Conservation (phyloP, 2,888 invertebrate species). For the Kryphioiulus occultus region DNA sequence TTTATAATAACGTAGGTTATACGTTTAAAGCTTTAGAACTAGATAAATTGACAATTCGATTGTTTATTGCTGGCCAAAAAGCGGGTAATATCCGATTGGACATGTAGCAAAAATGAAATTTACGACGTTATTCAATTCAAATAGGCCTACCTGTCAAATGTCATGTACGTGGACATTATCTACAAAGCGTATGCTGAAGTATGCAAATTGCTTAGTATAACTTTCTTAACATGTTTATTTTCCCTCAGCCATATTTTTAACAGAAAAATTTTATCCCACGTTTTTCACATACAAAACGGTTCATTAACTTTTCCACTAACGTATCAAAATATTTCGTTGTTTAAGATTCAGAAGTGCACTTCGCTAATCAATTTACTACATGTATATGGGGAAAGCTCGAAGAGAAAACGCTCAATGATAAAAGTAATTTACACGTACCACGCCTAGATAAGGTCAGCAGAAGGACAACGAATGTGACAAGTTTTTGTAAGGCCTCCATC, state of each 20-base stretch:
- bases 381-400: background rate
- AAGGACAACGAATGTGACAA: constrained; percentile 28
- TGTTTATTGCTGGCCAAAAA: background rate
- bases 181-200: background rate
- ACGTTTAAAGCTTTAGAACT: background rate
- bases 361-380: background rate
- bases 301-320: constrained; percentile 26
- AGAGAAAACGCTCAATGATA: constrained; percentile 21
- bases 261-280: background rate
- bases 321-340: background rate
- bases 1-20: background rate
- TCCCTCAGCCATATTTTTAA: background rate
- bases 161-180: background rate
- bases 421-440: constrained; percentile 28
- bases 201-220: background rate
- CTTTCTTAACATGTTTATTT: background rate
- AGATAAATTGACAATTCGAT: background rate
- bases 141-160: constrained; percentile 37
- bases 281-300: background rate
- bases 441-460: constrained; percentile 32
- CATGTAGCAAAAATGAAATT: background rate
- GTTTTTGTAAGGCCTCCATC: background rate
- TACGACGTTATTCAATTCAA: constrained; percentile 4
- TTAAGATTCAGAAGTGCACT: constrained; percentile 36
- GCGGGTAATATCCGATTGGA: background rate